phyloP scores from a whole-genome alignment of 2,797 vertebrate species.

The Sebastiscus albofasciatus region DNA sequence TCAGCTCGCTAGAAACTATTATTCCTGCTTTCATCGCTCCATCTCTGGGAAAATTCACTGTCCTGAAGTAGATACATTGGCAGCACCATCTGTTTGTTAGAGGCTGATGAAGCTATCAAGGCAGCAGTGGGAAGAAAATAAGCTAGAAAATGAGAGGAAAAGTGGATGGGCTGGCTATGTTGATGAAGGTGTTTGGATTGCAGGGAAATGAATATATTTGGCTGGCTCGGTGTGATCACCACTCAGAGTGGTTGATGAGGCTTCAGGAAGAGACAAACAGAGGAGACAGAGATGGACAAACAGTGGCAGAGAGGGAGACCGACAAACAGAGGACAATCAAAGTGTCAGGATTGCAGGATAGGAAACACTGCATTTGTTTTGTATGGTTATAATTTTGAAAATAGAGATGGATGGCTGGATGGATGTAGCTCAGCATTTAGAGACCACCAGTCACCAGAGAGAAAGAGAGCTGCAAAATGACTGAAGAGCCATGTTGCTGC shows the following conservation, averaged over 20 bases:
- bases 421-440: not conserved
- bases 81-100: conserved; percentile 36
- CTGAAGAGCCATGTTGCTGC: not conserved
- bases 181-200: conserved; percentile 30
- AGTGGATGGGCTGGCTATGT: not conserved
- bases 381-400: conserved; percentile 4
- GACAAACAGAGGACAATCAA: conserved; percentile 13
- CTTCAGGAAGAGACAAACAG: conserved; percentile 14
- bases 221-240: not conserved
- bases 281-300: conserved; percentile 27
- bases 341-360: not conserved
- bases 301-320: not conserved
- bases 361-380: not conserved
- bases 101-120: conserved; percentile 44
- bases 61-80: conserved; percentile 10
- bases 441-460: not conserved
- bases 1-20: not conserved
- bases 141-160: conserved; percentile 20
- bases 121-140: conserved; percentile 21
- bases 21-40: not conserved
- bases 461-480: not conserved
- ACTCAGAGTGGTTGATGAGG: conserved; percentile 20
- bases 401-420: not conserved
- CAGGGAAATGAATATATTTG: conserved; percentile 17
- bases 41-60: not conserved